phyloP scores from a whole-genome alignment of 1,140 invertebrate genomes.

The Anastrepha obliqua region DNA sequence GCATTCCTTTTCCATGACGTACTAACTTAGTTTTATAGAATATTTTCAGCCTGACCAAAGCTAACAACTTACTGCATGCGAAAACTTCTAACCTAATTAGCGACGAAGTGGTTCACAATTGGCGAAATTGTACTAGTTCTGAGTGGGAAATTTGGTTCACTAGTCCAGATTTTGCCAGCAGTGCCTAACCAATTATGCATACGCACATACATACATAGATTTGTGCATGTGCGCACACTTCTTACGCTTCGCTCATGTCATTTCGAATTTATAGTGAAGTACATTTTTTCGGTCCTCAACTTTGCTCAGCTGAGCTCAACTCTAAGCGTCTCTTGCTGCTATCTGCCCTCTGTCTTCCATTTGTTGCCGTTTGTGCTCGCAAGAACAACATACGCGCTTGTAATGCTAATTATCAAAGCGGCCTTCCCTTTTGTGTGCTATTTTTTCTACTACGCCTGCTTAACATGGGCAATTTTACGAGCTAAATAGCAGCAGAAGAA shows the following conservation, averaged over 20 bases:
- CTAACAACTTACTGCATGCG: too few species aligned
- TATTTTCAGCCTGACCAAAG: too few species aligned
- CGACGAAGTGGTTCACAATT: too few species aligned
- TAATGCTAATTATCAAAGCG: constrained; percentile 49
- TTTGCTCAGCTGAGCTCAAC: not conserved
- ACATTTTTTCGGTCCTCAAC: not conserved
- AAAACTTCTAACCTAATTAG: too few species aligned
- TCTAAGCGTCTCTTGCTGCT: not conserved
- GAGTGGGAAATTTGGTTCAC: too few species aligned
- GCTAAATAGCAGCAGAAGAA: not conserved
- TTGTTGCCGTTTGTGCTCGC: constrained; percentile 1
- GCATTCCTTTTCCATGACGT: too few species aligned
- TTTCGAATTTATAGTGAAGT: constrained; percentile 29
- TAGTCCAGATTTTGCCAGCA: too few species aligned
- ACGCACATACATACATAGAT: not conserved
- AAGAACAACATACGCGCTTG: constrained; percentile 44
- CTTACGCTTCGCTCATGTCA: not conserved
- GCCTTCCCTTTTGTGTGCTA: not conserved
- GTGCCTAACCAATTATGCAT: too few species aligned
- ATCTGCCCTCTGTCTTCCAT: not conserved
- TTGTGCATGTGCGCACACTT: not conserved
- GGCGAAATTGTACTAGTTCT: too few species aligned
- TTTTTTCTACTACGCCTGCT: not conserved
- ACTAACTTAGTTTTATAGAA: too few species aligned
- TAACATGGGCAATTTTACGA: constrained; percentile 31